These are phyloP conservation scores for Lymantria dispar DNA, from an alignment of 2,888 invertebrate genomes.

Conservation along the genomic window DNA sequence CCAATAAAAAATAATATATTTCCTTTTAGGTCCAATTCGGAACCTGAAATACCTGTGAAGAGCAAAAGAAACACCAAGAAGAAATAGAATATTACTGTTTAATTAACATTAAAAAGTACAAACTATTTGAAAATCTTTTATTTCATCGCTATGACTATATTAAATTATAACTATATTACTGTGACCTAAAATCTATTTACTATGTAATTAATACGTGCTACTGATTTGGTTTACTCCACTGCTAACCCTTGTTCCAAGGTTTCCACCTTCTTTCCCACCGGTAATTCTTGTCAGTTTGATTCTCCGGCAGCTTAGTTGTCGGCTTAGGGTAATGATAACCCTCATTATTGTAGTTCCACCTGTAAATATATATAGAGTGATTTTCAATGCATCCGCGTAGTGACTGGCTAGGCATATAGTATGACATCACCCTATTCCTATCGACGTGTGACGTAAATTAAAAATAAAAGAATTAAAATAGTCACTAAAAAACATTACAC, in stretches of 20 bases:
- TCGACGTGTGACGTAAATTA: too few relatives aligned
- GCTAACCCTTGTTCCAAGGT: conserved; percentile 51
- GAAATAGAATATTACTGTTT: conserved; percentile 28
- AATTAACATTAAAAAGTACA: neutral
- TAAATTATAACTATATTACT: neutral
- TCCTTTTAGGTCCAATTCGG: conserved; percentile 60
- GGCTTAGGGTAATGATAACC: conserved; percentile 33
- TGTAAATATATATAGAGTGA: conserved; percentile 9
- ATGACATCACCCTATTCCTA: too few relatives aligned
- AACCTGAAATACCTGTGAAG: conserved; percentile 54
- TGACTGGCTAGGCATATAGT: too few relatives aligned
- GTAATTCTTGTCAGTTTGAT: conserved; percentile 39
- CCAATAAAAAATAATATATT: neutral
- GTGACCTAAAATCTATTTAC: conserved; percentile 10
- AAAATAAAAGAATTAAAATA: too few relatives aligned
- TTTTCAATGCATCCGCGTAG: neutral
- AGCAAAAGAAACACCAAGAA: conserved; percentile 56
- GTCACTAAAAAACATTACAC: too few relatives aligned
- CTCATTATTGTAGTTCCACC: conserved; percentile 35
- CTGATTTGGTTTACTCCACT: conserved; percentile 31
- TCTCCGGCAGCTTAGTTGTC: conserved; percentile 35
- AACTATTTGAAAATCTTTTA: conserved; percentile 7
- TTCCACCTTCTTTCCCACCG: conserved; percentile 52
- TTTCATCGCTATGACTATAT: conserved; percentile 10
- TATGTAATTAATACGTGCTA: conserved; percentile 19